A percentile compares a stretch with the other conserved stretches of the same genome.
Evolutionary conservation across 2,888 invertebrate genomes (phyloP).

Genomic region (Frankliniella intonsa): DNA sequence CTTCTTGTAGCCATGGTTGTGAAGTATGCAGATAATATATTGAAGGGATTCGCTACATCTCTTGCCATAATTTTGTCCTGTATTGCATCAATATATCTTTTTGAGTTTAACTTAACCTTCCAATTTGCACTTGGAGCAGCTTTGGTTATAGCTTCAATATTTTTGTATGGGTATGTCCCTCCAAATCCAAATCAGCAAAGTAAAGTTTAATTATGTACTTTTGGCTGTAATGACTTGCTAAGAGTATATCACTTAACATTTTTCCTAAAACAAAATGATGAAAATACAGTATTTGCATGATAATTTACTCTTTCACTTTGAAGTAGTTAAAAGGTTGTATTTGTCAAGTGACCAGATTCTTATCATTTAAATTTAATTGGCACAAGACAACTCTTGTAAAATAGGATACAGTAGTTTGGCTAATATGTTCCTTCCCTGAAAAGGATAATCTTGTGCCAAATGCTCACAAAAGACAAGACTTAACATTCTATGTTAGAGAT

Average conservation of each 20-base stretch:
- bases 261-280: neutral
- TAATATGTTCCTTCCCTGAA: too few relatives aligned
- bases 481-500: neutral
- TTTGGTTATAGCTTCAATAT: constrained; percentile 90
- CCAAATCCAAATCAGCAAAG: neutral
- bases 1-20: constrained; percentile 96
- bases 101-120: constrained; percentile 79
- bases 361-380: too few relatives aligned
- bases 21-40: constrained; percentile 98
- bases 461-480: neutral
- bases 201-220: neutral
- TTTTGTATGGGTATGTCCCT: constrained; percentile 60
- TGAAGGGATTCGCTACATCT: constrained; percentile 97
- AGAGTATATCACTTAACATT: neutral
- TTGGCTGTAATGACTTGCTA: neutral
- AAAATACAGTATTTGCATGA: neutral
- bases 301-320: neutral
- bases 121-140: constrained; percentile 81
- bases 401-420: neutral
- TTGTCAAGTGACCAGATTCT: too few relatives aligned
- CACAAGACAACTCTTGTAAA: neutral
- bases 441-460: neutral
- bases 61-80: constrained; percentile 94
- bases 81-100: constrained; percentile 86
- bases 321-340: too few relatives aligned